Evolutionary conservation across 2,113 vertebrate species (phyloP), one percentile per base, ranked within the genome.

Genomic region (Anoura caudifer): DNA sequence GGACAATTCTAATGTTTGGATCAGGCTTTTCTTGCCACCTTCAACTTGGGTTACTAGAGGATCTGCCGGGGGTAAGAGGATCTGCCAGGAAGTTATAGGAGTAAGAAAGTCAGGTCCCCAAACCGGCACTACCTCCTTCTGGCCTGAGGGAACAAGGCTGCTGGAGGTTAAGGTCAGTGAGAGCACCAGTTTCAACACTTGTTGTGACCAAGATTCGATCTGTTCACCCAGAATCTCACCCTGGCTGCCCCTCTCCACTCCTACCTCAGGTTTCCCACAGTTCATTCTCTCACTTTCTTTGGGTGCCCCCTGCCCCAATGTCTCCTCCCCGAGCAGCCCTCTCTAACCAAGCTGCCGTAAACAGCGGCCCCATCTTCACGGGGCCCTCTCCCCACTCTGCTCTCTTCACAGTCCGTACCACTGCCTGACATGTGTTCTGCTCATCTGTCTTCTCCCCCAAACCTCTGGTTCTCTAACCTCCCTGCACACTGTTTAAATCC

Each of bases 351-450:
- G 13, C 38, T 41, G 20, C 59, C 50, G 75, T 17, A 17, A 65
- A 43, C 3, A 54, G 22, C 0, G 24, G 5, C 41, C 31, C 15
- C 33, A 2, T 7, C 26, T 12, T 63, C 1, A 3, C 12, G 4
- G 15, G 20, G 17, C 28, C 20, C 31, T 61, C 6, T 31, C 50
- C 16, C 76, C 38, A 31, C 7, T 11, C 7, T 36, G 59, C 12
- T 56, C 77, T 69, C 33, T 36, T 52, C n/a, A 16, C 15, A 2
- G 24, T 4, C 31, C 4, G 10, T 11, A 14, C 11, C 7, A 15
- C 28, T 17, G 16, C 31, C 45, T 3, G n/a, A n/a, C 3, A 5
- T 1, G 13, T 41, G 26, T 28, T 33, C 50, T 24, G 28, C 14
- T 38, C 8, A 22, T 50, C 88, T 11, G 6, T 61, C 52, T 72